These are phyloP conservation scores for Gnathonemus echidnorhynchus DNA, from an alignment of 2,113 vertebrate genomes.

Conservation along the genomic window DNA sequence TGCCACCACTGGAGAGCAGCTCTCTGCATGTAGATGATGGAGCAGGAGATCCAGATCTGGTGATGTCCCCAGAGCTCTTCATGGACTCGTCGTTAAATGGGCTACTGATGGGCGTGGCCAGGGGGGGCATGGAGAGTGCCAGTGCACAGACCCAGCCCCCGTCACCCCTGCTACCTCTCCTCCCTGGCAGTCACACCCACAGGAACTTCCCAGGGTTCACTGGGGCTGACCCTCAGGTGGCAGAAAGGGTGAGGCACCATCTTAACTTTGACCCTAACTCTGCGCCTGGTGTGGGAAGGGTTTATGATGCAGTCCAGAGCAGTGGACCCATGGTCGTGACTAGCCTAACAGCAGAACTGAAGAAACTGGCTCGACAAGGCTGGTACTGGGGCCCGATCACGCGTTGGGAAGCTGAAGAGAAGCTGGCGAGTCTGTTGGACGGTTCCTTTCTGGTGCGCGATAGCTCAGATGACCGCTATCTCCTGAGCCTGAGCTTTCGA, in stretches of 20 bases:
- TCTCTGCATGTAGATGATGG: conserved; percentile 58
- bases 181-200: conserved; percentile 67
- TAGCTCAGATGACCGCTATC: conserved; percentile 78
- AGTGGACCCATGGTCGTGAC: conserved; percentile 76
- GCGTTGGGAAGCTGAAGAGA: conserved; percentile 78
- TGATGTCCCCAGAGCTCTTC: conserved; percentile 62
- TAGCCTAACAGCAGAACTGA: conserved; percentile 79
- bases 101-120: conserved; percentile 63
- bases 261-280: conserved; percentile 78
- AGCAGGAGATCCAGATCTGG: conserved; percentile 55
- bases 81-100: conserved; percentile 60
- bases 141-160: conserved; percentile 59
- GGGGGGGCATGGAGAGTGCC: conserved; percentile 64
- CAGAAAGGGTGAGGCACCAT: conserved; percentile 71
- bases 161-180: conserved; percentile 74
- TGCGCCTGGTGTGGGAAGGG: conserved; percentile 71
- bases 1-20: conserved; percentile 54
- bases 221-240: conserved; percentile 64
- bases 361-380: conserved; percentile 78
- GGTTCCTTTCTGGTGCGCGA: conserved; percentile 83
- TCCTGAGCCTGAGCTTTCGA: conserved; percentile 78
- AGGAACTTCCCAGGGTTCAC: conserved; percentile 66
- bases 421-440: conserved; percentile 67
- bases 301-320: conserved; percentile 79
- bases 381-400: conserved; percentile 92